Evolutionary conservation across 2,888 invertebrate genomes (phyloP).

Genomic region (Protophormia terraenovae): DNA sequence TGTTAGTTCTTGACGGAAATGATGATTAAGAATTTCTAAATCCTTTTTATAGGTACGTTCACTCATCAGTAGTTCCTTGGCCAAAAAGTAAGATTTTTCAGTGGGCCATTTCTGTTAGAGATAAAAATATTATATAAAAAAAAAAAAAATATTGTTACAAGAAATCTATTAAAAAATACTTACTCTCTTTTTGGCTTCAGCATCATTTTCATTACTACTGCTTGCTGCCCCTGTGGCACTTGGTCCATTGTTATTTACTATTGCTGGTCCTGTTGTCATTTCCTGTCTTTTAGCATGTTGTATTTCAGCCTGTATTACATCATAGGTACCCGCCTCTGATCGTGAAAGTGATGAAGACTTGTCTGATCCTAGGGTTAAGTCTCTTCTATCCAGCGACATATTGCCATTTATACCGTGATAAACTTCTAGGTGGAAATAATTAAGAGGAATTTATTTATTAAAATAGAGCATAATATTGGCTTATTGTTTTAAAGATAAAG

Average conservation of each 20-base stretch:
- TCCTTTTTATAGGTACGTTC: slow-evolving; percentile 97
- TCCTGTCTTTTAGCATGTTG: slow-evolving; percentile 79
- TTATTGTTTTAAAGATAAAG: not conserved
- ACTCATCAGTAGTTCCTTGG: slow-evolving; percentile 97
- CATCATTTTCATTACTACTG: slow-evolving; percentile 74
- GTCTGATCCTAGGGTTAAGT: slow-evolving; percentile 80
- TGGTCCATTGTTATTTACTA: slow-evolving; percentile 72
- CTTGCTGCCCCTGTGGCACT: slow-evolving; percentile 29
- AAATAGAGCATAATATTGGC: not conserved
- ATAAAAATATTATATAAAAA: not conserved
- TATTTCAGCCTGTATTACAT: slow-evolving; percentile 80
- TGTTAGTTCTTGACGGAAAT: slow-evolving; percentile 88
- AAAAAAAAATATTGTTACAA: not conserved
- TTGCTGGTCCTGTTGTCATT: slow-evolving; percentile 74
- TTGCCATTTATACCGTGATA: slow-evolving; percentile 81
- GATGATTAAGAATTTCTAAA: slow-evolving; percentile 93
- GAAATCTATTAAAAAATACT: not conserved
- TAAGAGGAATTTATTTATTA: not conserved
- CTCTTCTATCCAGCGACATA: slow-evolving; percentile 81
- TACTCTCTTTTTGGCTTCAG: slow-evolving; percentile 78
- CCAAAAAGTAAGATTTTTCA: slow-evolving; percentile 90
- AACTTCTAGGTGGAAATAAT: slow-evolving; percentile 72
- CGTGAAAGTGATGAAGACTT: slow-evolving; percentile 81
- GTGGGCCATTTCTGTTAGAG: slow-evolving; percentile 84
- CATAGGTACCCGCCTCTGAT: slow-evolving; percentile 81